Conservation (phyloP, 1,140 invertebrate species). For the Microplitis mediator region DNA sequence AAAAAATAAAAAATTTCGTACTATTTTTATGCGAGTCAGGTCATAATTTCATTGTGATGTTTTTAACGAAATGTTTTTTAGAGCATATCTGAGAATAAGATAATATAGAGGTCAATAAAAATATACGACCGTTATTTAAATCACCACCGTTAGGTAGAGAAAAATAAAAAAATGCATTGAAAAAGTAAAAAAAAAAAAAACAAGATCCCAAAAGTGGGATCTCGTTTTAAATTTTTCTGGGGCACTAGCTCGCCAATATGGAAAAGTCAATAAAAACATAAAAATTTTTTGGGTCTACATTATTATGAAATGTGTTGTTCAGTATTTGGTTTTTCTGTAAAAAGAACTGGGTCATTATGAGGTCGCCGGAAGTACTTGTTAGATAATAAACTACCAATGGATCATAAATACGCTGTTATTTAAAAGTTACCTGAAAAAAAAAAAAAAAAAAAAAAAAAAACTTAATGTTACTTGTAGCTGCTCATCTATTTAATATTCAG, state of each 20-base stretch:
- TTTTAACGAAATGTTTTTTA: not conserved
- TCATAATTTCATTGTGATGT: not conserved
- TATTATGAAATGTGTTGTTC: not conserved
- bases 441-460: no score
- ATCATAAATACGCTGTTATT: no score
- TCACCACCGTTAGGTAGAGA: conserved; percentile 39
- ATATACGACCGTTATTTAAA: conserved; percentile 56
- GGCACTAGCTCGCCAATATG: not conserved
- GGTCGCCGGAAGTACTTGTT: not conserved
- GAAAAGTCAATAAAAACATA: conserved; percentile 47
- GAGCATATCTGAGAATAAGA: not conserved
- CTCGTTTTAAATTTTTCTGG: conserved; percentile 45
- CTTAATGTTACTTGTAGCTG: no score
- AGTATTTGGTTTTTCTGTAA: not conserved
- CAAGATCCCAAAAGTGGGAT: conserved; percentile 47
- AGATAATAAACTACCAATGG: no score
- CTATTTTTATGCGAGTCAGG: not conserved
- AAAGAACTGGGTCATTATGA: conserved; percentile 40
- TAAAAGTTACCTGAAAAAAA: no score
- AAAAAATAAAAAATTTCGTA: not conserved
- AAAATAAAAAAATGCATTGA: not conserved
- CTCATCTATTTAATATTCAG: no score
- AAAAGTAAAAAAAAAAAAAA: conserved; percentile 34
- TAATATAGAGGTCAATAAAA: conserved; percentile 49
- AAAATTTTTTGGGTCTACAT: conserved; percentile 42